phyloP scores from a whole-genome alignment of 2,113 vertebrate genomes.

The Zosterops hypoxanthus region DNA sequence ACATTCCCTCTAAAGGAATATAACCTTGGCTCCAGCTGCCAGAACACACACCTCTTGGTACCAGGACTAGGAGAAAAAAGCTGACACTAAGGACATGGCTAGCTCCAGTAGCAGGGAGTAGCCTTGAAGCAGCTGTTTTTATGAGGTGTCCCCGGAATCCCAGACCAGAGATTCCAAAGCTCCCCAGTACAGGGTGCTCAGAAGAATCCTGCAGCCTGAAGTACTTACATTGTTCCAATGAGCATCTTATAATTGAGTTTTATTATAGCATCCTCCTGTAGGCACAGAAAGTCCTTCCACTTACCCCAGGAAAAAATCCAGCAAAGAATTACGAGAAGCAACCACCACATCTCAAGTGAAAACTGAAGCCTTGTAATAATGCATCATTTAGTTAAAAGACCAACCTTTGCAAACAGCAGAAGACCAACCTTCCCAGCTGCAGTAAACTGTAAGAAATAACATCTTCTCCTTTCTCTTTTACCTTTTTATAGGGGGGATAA shows the following conservation, averaged over 20 bases:
- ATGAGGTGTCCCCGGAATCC: accelerated
- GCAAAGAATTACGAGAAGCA: neutral
- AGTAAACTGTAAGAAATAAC: neutral
- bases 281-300: neutral
- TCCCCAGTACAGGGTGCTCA: neutral
- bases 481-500: neutral
- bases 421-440: neutral
- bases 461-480: neutral
- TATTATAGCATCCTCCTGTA: neutral
- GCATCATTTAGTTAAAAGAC: neutral
- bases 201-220: neutral
- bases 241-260: neutral
- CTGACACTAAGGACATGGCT: neutral
- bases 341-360: neutral
- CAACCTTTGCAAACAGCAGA: neutral
- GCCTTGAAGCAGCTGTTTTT: neutral
- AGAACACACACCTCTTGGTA: neutral
- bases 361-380: neutral
- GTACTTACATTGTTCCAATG: neutral
- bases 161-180: neutral
- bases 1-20: neutral
- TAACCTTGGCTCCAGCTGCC: neutral
- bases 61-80: neutral
- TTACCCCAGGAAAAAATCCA: neutral
- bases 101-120: neutral